Evolutionary conservation across 2,113 vertebrate genomes (phyloP).

Genomic region (Seriola dumerili): DNA sequence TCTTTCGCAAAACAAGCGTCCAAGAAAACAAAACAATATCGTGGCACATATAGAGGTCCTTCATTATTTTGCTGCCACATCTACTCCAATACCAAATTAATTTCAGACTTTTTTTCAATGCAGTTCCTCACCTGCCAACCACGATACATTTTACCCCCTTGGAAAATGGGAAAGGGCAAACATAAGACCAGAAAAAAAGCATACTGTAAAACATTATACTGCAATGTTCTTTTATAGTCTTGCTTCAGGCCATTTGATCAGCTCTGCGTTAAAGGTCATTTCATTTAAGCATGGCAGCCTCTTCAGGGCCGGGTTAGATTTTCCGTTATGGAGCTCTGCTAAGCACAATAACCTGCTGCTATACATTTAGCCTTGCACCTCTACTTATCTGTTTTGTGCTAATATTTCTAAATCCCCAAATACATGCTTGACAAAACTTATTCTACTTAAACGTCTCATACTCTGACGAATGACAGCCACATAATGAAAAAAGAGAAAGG

Average conservation of each 20-base stretch:
- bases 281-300: constrained; percentile 68
- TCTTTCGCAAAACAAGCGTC: constrained; percentile 41
- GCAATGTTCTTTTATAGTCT: constrained; percentile 73
- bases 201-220: constrained; percentile 76
- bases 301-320: constrained; percentile 52
- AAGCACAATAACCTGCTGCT: constrained; percentile 60
- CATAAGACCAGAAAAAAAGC: constrained; percentile 64
- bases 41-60: neutral
- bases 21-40: constrained; percentile 47
- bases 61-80: constrained; percentile 52
- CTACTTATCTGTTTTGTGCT: constrained; percentile 26
- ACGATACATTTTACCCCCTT: constrained; percentile 53
- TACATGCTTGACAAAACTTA: constrained; percentile 4
- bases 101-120: constrained; percentile 37
- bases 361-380: constrained; percentile 51
- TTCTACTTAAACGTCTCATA: neutral
- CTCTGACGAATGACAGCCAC: constrained; percentile 3
- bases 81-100: constrained; percentile 46
- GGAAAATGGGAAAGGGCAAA: constrained; percentile 74
- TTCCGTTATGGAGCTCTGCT: constrained; percentile 32
- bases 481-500: constrained; percentile 10
- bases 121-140: constrained; percentile 58
- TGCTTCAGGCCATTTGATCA: constrained; percentile 78
- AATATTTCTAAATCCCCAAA: constrained; percentile 35
- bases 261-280: constrained; percentile 80